phyloP scores from a whole-genome alignment of 53 echinoderm and acorn worm species.

The Paelopatides confundens region DNA sequence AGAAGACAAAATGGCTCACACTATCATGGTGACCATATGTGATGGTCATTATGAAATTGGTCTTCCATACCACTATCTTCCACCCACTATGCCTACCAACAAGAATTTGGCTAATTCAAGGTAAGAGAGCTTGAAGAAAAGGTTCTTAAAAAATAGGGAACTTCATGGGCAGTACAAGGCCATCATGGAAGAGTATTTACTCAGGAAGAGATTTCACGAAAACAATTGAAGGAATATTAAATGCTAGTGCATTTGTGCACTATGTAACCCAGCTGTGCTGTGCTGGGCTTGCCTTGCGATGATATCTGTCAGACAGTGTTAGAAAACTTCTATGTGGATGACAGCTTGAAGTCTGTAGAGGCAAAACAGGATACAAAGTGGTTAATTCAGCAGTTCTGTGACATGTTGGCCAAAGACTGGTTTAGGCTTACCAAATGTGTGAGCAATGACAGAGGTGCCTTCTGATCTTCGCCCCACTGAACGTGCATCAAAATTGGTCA shows the following conservation, averaged over 20 bases:
- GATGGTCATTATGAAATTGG: conserved; percentile 61
- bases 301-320: not conserved
- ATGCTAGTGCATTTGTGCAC: conserved; percentile 54
- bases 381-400: conserved; percentile 12
- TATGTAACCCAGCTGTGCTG: conserved; percentile 46
- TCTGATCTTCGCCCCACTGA: conserved; percentile 24
- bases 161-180: conserved; percentile 17
- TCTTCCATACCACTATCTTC: conserved; percentile 39
- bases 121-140: conserved; percentile 11
- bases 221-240: not conserved
- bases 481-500: conserved; percentile 48
- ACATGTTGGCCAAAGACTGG: conserved; percentile 38
- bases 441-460: conserved; percentile 46
- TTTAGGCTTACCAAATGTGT: conserved; percentile 72
- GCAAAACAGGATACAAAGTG: conserved; percentile 12
- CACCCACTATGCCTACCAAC: conserved; percentile 34
- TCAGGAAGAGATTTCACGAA: not conserved
- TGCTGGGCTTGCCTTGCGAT: conserved; percentile 44
- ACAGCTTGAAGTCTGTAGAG: conserved; percentile 64
- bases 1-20: conserved; percentile 19
- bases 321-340: conserved; percentile 72
- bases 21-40: not conserved
- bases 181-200: conserved; percentile 31
- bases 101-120: conserved; percentile 33
- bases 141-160: not conserved